phyloP scores from a whole-genome alignment of 2,888 invertebrate species.

The Rhamphomyia laevipes region DNA sequence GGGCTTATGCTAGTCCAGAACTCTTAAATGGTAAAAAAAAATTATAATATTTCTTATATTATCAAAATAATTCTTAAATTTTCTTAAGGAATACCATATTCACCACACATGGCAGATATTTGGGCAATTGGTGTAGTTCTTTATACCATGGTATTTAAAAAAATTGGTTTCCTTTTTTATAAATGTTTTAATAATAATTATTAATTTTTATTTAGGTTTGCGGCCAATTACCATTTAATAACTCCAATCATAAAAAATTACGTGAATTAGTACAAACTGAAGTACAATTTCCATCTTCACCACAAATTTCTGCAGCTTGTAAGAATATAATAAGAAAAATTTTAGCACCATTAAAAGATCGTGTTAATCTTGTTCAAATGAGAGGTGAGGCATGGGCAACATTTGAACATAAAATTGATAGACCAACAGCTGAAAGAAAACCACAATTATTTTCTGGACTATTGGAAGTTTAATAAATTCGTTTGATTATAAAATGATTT shows the following conservation, averaged over 20 bases:
- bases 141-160: constrained; percentile 58
- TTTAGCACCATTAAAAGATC: constrained; percentile 53
- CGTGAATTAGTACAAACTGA: constrained; percentile 52
- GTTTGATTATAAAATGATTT: too few relatives aligned
- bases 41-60: background rate
- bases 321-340: constrained; percentile 58
- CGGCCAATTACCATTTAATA: constrained; percentile 74
- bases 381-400: constrained; percentile 46
- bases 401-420: too few relatives aligned
- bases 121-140: constrained; percentile 86
- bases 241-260: constrained; percentile 60
- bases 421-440: too few relatives aligned
- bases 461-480: too few relatives aligned
- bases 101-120: constrained; percentile 63
- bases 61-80: background rate
- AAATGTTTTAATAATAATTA: too few relatives aligned
- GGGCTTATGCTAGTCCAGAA: constrained; percentile 82
- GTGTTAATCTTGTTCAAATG: constrained; percentile 50
- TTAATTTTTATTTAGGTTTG: too few relatives aligned
- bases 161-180: too few relatives aligned
- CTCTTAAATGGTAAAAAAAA: constrained; percentile 46
- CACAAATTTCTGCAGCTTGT: constrained; percentile 50
- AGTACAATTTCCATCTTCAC: constrained; percentile 39
- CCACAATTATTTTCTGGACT: too few relatives aligned
- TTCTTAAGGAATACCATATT: constrained; percentile 52